Evolutionary conservation across 2,888 invertebrate species (phyloP), one percentile per base, ranked within the genome.

Genomic region (Thalpophila matura): DNA sequence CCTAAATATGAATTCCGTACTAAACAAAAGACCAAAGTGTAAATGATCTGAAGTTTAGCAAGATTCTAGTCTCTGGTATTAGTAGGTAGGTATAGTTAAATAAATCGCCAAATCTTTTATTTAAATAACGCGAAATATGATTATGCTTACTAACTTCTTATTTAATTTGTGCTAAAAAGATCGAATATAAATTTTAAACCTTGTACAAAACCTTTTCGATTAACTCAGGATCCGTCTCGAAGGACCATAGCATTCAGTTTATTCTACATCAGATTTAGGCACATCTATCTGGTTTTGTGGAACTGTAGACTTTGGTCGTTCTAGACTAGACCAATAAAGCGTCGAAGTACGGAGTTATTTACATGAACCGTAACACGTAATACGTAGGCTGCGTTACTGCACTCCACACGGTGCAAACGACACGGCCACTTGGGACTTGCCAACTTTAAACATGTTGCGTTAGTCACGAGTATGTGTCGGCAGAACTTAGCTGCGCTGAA

Each of bases 401-500:
- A 46, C 55, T 43, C 45, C 54, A 59, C 42, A 26, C 33, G 47
- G 56, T 66, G 74, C 66, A 59, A 66, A 77, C 80, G 82, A 85
- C 82, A 80, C 64, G 71, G 80, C 80, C 83, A 82, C 83, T 86
- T 80, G 73, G 72, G 79, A 83, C 71, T 86, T 86, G 80, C 77
- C 83, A 85, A 87, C 83, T 85, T 79, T 79, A 74, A 76, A 73
- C 83, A 79, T 79, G 81, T 83, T 81, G 77, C 70, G 75, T 77
- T 79, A 78, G 79, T 81, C 80, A 75, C 72, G 77, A 68, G 51
- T 51, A 64, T 40, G 50, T 68, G 68, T 68, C 58, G 59, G 75
- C 64, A 59, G 43, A 76, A 78, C 76, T 77, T 77, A 69, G 58
- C 76, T 53, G 24, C 58, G 24, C 54, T 70, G 66, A 81, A 80